phyloP scores from a whole-genome alignment of 2,113 vertebrate species.

The Pungitius pungitius region DNA sequence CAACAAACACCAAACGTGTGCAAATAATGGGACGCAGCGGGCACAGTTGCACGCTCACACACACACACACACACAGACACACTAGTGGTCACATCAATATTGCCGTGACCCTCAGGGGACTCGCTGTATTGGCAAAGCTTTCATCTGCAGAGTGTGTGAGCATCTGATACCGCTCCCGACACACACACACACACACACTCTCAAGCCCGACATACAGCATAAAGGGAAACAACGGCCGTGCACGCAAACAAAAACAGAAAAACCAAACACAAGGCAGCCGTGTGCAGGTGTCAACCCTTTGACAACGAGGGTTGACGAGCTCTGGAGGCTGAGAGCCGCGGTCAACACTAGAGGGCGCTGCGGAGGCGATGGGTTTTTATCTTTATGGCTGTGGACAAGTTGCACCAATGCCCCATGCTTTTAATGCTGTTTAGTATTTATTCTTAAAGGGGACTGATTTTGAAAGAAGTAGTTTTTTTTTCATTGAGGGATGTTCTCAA shows the following conservation, averaged over 20 bases:
- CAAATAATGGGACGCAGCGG: slow-evolving; percentile 33
- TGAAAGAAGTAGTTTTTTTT: not conserved
- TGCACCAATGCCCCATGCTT: not conserved
- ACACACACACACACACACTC: slow-evolving; percentile 36
- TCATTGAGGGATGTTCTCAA: not conserved
- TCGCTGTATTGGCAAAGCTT: slow-evolving; percentile 72
- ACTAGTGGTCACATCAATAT: slow-evolving; percentile 73
- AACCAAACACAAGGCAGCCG: not conserved
- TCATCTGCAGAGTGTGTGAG: slow-evolving; percentile 73
- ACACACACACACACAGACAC: slow-evolving; percentile 34
- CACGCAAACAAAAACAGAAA: not conserved
- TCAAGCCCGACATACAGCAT: slow-evolving; percentile 21
- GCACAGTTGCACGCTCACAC: slow-evolving; percentile 5
- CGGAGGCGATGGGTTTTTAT: slow-evolving; percentile 45
- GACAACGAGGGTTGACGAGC: slow-evolving; percentile 49
- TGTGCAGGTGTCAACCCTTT: slow-evolving; percentile 2
- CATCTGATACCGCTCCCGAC: slow-evolving; percentile 54
- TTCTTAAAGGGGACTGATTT: not conserved
- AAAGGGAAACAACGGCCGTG: slow-evolving; percentile 8
- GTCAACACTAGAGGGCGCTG: slow-evolving; percentile 80
- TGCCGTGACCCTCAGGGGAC: slow-evolving; percentile 69
- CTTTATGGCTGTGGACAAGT: slow-evolving; percentile 19
- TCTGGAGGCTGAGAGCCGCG: slow-evolving; percentile 39
- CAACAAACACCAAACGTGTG: slow-evolving; percentile 33
- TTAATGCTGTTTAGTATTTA: not conserved